phyloP scores from a whole-genome alignment of 2,113 vertebrate species.

The Prionailurus viverrinus region DNA sequence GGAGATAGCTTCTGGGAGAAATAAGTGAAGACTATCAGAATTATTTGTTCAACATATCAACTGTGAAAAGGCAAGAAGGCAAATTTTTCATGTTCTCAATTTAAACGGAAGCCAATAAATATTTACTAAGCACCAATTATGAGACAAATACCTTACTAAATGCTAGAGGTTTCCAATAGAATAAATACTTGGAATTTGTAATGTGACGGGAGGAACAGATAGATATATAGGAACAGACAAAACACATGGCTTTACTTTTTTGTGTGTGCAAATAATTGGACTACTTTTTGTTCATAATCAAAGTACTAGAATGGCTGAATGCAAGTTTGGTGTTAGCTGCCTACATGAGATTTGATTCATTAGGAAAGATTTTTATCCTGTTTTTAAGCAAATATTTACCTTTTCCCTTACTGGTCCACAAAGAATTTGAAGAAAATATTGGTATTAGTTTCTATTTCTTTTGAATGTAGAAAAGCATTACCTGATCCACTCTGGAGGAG shows the following conservation, averaged over 20 bases:
- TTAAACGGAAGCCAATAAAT: constrained; percentile 8
- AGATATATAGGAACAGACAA: neutral
- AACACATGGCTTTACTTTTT: neutral
- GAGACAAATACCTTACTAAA: neutral
- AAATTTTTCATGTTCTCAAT: neutral
- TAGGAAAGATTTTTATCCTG: neutral
- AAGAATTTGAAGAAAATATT: neutral
- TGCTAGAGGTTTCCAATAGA: neutral
- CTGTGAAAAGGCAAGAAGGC: neutral
- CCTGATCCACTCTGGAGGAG: neutral
- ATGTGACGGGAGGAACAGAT: neutral
- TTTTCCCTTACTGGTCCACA: neutral
- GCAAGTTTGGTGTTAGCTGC: neutral
- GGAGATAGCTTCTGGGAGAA: neutral
- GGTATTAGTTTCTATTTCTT: neutral
- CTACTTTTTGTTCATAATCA: neutral
- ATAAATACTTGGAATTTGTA: neutral
- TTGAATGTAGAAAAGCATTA: neutral
- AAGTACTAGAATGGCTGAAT: neutral
- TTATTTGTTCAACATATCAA: neutral
- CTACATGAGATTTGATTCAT: neutral
- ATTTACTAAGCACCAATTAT: neutral
- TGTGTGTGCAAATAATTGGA: neutral
- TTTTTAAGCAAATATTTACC: constrained; percentile 24
- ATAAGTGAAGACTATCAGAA: neutral